These are phyloP conservation scores for Sarotherodon lohbergeri DNA, from an alignment of 2,113 vertebrate genomes.

Conservation along the genomic window DNA sequence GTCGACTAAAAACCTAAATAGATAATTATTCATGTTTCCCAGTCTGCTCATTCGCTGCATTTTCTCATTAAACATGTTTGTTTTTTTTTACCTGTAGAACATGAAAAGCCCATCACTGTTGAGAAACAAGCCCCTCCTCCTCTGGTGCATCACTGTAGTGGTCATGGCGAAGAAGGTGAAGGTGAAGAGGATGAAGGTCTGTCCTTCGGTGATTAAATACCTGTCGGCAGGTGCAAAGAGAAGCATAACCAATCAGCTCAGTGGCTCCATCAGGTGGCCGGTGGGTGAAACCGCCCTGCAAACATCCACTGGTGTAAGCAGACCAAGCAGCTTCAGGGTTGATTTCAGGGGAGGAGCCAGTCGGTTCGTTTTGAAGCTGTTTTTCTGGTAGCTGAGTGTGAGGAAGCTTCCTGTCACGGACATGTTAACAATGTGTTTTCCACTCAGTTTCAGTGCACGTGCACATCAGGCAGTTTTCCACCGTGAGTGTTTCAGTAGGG, in stretches of 20 bases:
- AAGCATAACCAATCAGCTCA: background rate
- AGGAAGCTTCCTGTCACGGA: background rate
- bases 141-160: conserved; percentile 82
- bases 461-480: background rate
- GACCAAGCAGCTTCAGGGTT: background rate
- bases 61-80: background rate
- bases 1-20: rapidly evolving
- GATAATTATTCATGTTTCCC: background rate
- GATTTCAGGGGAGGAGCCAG: background rate
- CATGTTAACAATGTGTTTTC: background rate
- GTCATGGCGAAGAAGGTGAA: conserved; percentile 90
- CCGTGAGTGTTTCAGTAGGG: rapidly evolving
- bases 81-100: conserved; percentile 60
- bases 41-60: background rate
- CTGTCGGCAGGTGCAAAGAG: conserved; percentile 49
- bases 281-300: background rate
- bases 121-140: conserved; percentile 72
- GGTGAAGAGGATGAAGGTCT: conserved; percentile 89
- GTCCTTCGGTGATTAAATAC: conserved; percentile 89
- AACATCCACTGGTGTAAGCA: background rate
- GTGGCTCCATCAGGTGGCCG: background rate
- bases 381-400: background rate
- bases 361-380: background rate
- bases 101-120: conserved; percentile 88
- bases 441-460: background rate